Percentiles rank a stretch among this genome's conserved stretches.
Evolutionary conservation across 1,140 invertebrate species (phyloP).

Genomic region (Bombus sylvicola): DNA sequence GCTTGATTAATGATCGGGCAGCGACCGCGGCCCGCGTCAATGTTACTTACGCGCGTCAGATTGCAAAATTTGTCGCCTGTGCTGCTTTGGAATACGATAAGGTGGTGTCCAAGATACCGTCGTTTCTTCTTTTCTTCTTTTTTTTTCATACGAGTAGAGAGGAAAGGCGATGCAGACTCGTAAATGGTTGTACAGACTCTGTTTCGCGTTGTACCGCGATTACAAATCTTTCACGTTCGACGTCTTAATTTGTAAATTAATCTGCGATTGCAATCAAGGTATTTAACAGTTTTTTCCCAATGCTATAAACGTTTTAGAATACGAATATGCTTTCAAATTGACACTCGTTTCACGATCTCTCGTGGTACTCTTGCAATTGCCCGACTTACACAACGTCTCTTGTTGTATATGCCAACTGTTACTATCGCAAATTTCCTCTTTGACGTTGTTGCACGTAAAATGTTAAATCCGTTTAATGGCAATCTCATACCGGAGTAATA

Average conservation of each 20-base stretch:
- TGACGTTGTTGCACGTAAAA: too few relatives aligned
- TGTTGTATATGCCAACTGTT: too few relatives aligned
- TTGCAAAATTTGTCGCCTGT: constrained; percentile 41
- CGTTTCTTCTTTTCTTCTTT: background rate
- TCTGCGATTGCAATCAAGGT: background rate
- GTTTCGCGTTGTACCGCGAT: background rate
- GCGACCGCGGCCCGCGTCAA: background rate
- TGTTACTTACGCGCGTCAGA: constrained; percentile 26
- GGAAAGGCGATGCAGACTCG: background rate
- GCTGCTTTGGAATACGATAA: background rate
- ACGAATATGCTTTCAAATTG: too few relatives aligned
- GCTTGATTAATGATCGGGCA: constrained; percentile 32
- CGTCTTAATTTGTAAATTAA: background rate
- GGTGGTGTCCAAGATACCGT: background rate
- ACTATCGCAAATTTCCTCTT: too few relatives aligned
- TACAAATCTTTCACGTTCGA: background rate
- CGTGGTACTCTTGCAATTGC: too few relatives aligned
- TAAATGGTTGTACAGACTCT: background rate
- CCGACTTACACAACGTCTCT: too few relatives aligned
- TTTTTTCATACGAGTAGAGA: background rate
- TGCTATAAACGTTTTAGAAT: too few relatives aligned
- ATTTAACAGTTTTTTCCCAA: too few relatives aligned
- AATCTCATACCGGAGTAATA: too few relatives aligned
- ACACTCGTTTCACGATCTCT: too few relatives aligned
- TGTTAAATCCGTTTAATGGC: too few relatives aligned